phyloP scores from a whole-genome alignment of 2,888 invertebrate genomes.

The Sthenelais limicola region DNA sequence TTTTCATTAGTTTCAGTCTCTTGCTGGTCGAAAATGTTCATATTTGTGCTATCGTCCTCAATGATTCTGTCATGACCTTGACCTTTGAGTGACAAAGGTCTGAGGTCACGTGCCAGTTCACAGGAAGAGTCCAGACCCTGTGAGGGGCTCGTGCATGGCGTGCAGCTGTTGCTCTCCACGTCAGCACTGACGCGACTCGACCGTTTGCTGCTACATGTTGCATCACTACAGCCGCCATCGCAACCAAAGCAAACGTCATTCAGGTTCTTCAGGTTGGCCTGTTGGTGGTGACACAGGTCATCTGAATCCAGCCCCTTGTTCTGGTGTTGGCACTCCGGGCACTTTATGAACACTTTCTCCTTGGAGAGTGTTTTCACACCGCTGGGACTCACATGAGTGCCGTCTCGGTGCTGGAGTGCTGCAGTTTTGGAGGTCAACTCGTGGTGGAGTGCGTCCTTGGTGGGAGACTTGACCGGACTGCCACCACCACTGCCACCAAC shows the following conservation, averaged over 20 bases:
- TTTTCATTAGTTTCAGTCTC: slow-evolving; percentile 26
- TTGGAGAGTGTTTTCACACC: slow-evolving; percentile 64
- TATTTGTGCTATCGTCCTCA: slow-evolving; percentile 37
- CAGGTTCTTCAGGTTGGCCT: slow-evolving; percentile 54
- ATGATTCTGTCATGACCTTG: neutral
- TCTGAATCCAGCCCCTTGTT: neutral
- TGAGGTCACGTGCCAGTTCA: slow-evolving; percentile 21
- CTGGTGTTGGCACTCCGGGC: slow-evolving; percentile 1
- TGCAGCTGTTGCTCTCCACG: slow-evolving; percentile 62
- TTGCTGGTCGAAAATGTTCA: slow-evolving; percentile 19
- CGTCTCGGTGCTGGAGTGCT: slow-evolving; percentile 55
- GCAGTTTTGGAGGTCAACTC: slow-evolving; percentile 56
- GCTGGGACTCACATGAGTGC: slow-evolving; percentile 53
- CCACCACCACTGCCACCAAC: no score
- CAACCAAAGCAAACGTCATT: slow-evolving; percentile 71
- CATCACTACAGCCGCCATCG: slow-evolving; percentile 67
- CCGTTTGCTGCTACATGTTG: slow-evolving; percentile 62
- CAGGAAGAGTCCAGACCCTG: slow-evolving; percentile 11
- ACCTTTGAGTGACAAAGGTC: slow-evolving; percentile 1
- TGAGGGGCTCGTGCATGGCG: slow-evolving; percentile 49
- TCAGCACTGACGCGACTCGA: slow-evolving; percentile 61
- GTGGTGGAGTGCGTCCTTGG: slow-evolving; percentile 61
- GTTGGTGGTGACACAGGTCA: slow-evolving; percentile 17
- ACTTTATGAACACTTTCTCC: slow-evolving; percentile 26
- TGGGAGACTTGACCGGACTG: slow-evolving; percentile 58